These are phyloP conservation scores for Masnerella sp. DNA, from an alignment of 2,888 invertebrate genomes.

Conservation along the genomic window DNA sequence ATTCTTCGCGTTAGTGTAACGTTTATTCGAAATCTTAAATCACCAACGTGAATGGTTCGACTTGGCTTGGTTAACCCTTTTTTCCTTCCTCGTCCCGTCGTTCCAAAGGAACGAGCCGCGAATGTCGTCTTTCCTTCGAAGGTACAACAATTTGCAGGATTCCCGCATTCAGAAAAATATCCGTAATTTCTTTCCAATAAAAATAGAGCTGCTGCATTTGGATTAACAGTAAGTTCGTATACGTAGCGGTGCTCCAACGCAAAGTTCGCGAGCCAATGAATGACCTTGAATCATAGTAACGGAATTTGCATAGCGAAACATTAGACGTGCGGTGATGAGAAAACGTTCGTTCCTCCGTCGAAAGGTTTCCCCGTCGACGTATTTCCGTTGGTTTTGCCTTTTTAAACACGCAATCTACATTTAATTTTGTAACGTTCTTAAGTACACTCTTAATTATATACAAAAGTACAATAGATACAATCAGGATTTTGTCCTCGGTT, in stretches of 20 bases:
- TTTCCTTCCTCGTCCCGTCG: not conserved
- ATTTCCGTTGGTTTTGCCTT: not conserved
- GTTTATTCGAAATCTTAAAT: conserved; percentile 54
- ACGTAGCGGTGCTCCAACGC: conserved; percentile 30
- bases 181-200: conserved; percentile 40
- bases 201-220: conserved; percentile 29
- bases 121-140: too few relatives aligned
- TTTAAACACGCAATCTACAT: conserved; percentile 41
- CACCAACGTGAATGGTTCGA: conserved; percentile 42
- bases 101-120: conserved; percentile 37
- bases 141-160: conserved; percentile 36
- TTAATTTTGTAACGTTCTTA: conserved; percentile 51
- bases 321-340: too few relatives aligned
- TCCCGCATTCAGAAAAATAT: conserved; percentile 44
- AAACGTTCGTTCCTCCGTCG: conserved; percentile 2
- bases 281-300: not conserved
- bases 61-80: conserved; percentile 14
- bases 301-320: conserved; percentile 5
- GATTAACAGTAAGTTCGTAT: conserved; percentile 24
- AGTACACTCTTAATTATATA: conserved; percentile 56
- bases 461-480: conserved; percentile 60
- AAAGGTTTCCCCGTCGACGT: not conserved
- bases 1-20: conserved; percentile 41
- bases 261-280: conserved; percentile 56
- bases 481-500: conserved; percentile 39